Conservation (phyloP, 1,140 invertebrate genomes). For the Macrobrachium nipponense region DNA sequence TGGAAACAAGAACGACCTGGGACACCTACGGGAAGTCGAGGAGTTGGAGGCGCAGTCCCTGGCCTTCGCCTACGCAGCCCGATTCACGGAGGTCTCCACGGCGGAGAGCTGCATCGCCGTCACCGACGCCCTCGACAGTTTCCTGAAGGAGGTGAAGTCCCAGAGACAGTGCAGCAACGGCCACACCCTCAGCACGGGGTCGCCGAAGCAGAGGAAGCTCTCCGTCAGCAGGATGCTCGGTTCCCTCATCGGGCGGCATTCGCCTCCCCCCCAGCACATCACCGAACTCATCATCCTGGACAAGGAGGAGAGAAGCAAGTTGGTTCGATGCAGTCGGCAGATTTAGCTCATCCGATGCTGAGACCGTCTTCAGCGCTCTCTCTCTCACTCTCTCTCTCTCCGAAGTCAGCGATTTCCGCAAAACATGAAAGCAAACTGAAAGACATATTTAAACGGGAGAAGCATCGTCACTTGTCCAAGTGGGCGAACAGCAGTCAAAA, state of each 20-base stretch:
- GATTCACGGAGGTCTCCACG: conserved; percentile 81
- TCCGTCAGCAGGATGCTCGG: conserved; percentile 84
- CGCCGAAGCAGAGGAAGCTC: conserved; percentile 75
- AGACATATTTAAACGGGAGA: neutral
- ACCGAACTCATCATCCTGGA: conserved; percentile 65
- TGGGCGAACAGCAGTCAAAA: too few relatives aligned
- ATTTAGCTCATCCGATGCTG: conserved; percentile 13
- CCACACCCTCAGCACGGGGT: conserved; percentile 66
- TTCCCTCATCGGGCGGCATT: conserved; percentile 76
- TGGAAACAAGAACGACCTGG: conserved; percentile 61
- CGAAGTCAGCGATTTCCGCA: neutral
- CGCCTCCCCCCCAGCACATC: conserved; percentile 64
- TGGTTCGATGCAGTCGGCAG: conserved; percentile 50
- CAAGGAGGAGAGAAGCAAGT: conserved; percentile 51
- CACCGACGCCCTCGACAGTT: conserved; percentile 77
- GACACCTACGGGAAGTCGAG: conserved; percentile 64
- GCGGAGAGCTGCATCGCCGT: conserved; percentile 80
- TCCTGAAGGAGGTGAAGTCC: conserved; percentile 75
- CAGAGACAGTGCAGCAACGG: conserved; percentile 52
- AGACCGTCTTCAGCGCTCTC: neutral
- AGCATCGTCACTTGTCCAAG: neutral
- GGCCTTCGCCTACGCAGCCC: conserved; percentile 76
- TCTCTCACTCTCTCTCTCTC: neutral
- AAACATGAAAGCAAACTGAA: conserved; percentile 19
- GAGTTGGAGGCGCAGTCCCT: conserved; percentile 73